These are phyloP conservation scores for Trissoscelio sp. DNA, from an alignment of 2,888 invertebrate species.

Conservation along the genomic window DNA sequence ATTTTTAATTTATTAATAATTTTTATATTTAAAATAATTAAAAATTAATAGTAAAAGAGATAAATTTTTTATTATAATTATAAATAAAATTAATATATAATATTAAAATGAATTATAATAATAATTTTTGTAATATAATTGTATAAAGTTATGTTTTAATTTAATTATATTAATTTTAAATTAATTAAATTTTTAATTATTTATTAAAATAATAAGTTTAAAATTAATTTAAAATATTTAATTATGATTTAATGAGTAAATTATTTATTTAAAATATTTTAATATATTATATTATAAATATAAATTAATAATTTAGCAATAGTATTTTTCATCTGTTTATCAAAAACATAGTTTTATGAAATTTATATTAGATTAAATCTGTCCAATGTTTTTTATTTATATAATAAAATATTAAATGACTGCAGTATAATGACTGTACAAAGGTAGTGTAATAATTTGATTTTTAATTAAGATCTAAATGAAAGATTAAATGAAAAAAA, in stretches of 20 bases:
- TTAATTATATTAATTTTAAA: conserved; percentile 85
- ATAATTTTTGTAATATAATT: conserved; percentile 70
- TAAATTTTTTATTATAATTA: conserved; percentile 83
- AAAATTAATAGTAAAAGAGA: conserved; percentile 77
- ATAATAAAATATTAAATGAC: conserved; percentile 88
- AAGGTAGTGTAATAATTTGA: conserved; percentile 93
- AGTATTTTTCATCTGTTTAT: conserved; percentile 87
- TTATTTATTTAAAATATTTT: conserved; percentile 51
- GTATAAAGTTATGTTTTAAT: conserved; percentile 80
- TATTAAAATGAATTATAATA: conserved; percentile 47
- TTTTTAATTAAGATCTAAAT: conserved; percentile 91
- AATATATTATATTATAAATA: not conserved
- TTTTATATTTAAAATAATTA: conserved; percentile 71
- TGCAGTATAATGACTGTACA: conserved; percentile 91
- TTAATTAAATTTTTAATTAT: conserved; percentile 75
- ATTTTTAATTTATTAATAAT: conserved; percentile 83
- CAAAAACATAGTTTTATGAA: conserved; percentile 89
- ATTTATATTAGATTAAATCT: conserved; percentile 89
- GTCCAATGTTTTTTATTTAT: conserved; percentile 90
- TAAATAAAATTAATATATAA: conserved; percentile 73
- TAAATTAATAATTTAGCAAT: conserved; percentile 87
- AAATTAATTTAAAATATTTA: conserved; percentile 80
- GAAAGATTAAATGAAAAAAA: conserved; percentile 89
- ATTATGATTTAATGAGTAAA: conserved; percentile 79
- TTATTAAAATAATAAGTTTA: conserved; percentile 83